Evolutionary conservation across 2,113 vertebrate species (phyloP).

Genomic region (Serinus canaria): DNA sequence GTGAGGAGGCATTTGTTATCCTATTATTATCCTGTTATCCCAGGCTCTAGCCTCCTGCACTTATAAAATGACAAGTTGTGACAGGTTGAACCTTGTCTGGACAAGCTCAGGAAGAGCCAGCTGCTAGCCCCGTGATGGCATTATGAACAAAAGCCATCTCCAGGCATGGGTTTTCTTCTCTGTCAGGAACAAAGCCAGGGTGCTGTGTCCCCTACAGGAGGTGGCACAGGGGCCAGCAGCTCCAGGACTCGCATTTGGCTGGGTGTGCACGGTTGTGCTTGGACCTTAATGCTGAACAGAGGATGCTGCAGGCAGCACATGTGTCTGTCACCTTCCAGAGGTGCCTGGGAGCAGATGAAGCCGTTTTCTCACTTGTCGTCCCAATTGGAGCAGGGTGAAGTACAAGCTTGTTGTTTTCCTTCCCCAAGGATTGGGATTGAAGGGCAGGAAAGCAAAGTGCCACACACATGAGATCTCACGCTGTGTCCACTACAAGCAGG

Average conservation of each 20-base stretch:
- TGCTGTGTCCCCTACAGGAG: background rate
- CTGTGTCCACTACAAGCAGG: background rate
- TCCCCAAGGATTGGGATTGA: background rate
- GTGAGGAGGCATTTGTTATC: background rate
- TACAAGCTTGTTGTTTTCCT: background rate
- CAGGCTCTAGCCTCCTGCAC: background rate
- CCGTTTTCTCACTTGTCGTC: background rate
- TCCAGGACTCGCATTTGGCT: background rate
- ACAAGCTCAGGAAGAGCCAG: background rate
- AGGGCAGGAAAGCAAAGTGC: background rate
- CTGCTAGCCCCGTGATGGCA: background rate
- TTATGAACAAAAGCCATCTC: background rate
- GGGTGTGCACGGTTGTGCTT: background rate
- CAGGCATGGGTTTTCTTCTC: background rate
- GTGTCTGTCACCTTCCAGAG: background rate
- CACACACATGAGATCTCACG: background rate
- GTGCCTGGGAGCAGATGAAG: background rate
- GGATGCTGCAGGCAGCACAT: background rate
- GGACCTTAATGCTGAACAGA: background rate
- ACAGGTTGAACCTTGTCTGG: background rate
- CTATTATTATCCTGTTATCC: background rate
- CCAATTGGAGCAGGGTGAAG: background rate
- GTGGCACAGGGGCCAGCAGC: background rate
- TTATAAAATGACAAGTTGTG: background rate
- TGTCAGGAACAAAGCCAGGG: background rate